Conservation (phyloP, 2,113 vertebrate species). For the Lanius ludovicianus region DNA sequence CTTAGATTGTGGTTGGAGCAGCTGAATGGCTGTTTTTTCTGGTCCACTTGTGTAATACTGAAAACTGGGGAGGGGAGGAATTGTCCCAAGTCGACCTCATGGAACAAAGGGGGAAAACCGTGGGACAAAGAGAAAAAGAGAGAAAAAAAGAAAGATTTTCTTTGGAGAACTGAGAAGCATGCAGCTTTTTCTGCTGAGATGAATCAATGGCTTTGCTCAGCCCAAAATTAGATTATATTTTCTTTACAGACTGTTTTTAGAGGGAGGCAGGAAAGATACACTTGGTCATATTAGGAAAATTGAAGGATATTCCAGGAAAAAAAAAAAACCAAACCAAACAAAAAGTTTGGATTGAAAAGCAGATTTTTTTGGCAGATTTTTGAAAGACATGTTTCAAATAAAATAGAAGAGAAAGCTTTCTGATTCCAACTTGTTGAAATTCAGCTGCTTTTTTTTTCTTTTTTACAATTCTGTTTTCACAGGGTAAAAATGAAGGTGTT, state of each 20-base stretch:
- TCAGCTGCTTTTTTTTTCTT: neutral
- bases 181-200: neutral
- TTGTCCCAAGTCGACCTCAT: conserved; percentile 37
- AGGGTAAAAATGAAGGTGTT: neutral
- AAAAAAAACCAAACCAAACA: neutral
- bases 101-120: neutral
- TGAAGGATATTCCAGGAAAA: conserved; percentile 5
- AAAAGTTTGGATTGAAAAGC: neutral
- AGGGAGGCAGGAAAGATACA: neutral
- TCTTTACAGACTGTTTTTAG: conserved; percentile 11
- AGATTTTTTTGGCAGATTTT: neutral
- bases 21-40: conserved; percentile 55
- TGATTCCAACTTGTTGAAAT: neutral
- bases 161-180: neutral
- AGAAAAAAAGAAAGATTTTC: neutral
- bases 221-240: conserved; percentile 16
- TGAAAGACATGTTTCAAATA: neutral
- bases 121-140: neutral
- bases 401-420: neutral
- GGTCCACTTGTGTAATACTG: conserved; percentile 52
- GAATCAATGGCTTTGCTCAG: neutral
- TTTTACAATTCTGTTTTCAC: neutral
- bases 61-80: conserved; percentile 20
- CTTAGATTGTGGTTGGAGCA: conserved; percentile 41
- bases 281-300: neutral